These are phyloP conservation scores for Matsumyia berberina DNA, from an alignment of 2,888 invertebrate genomes.

Conservation along the genomic window DNA sequence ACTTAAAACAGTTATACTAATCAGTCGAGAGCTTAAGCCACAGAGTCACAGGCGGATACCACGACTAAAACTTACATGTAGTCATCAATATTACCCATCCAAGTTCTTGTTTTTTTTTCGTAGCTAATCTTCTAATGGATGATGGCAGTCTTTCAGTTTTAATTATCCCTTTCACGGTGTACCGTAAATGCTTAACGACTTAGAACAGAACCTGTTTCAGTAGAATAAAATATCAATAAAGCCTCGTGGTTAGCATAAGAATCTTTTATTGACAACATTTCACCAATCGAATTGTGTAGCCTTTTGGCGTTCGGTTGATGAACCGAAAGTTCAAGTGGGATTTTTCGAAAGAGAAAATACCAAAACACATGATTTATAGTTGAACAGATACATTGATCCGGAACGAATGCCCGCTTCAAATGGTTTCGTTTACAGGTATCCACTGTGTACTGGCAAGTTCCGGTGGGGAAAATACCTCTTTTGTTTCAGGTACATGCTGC, in stretches of 20 bases:
- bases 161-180: conserved; percentile 10
- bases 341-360: conserved; percentile 12
- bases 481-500: no score
- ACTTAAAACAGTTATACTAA: no score
- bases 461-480: no score
- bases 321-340: neutral
- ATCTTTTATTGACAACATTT: neutral
- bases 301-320: conserved; percentile 5
- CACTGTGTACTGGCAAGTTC: no score
- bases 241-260: neutral
- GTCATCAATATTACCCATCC: no score
- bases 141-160: neutral
- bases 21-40: no score
- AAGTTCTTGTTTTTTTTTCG: no score
- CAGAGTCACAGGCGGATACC: no score
- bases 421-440: neutral
- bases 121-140: no score
- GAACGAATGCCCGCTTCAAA: neutral
- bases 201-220: conserved; percentile 12
- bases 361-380: conserved; percentile 10
- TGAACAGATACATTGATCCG: conserved; percentile 14
- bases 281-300: neutral
- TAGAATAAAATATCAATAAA: neutral
- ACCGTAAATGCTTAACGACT: neutral
- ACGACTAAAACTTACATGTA: no score